These are phyloP conservation scores for Coregonus ussuriensis DNA, from an alignment of 2,797 vertebrate species.

Conservation along the genomic window DNA sequence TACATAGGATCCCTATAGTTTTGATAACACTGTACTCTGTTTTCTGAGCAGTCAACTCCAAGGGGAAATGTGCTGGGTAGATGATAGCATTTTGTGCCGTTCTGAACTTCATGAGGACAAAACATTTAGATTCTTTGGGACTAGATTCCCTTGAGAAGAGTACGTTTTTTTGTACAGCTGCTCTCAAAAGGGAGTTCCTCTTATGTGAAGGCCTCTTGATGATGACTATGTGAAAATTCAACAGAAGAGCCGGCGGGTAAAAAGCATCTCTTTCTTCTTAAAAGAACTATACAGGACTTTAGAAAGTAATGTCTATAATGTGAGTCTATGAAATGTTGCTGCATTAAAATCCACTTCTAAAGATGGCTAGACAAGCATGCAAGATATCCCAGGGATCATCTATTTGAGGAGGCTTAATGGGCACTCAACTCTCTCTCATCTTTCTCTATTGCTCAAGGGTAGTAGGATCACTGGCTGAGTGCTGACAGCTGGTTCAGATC, in stretches of 20 bases:
- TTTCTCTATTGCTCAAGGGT: conserved; percentile 2
- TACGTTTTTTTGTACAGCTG: conserved; percentile 36
- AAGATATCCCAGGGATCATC: conserved; percentile 4
- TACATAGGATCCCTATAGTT: conserved; percentile 31
- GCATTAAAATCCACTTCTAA: neutral
- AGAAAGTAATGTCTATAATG: neutral
- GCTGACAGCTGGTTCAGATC: conserved; percentile 6
- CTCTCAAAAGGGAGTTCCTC: conserved; percentile 31
- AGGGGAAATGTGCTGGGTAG: conserved; percentile 49
- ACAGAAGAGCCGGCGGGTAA: conserved; percentile 16
- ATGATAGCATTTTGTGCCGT: conserved; percentile 62
- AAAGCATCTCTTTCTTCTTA: conserved; percentile 30
- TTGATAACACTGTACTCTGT: conserved; percentile 16
- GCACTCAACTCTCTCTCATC: neutral
- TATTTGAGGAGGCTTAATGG: conserved; percentile 12
- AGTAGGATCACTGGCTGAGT: conserved; percentile 7
- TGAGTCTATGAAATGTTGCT: conserved; percentile 1
- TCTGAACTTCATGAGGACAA: conserved; percentile 47
- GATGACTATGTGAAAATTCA: conserved; percentile 46
- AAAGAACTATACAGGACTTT: neutral
- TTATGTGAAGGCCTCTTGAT: conserved; percentile 34
- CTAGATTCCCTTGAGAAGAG: conserved; percentile 52
- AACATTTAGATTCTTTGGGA: conserved; percentile 58
- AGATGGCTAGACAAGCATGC: neutral
- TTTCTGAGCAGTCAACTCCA: conserved; percentile 28